Conservation (phyloP, 2,113 vertebrate genomes). For the Terrapene triunguis region DNA sequence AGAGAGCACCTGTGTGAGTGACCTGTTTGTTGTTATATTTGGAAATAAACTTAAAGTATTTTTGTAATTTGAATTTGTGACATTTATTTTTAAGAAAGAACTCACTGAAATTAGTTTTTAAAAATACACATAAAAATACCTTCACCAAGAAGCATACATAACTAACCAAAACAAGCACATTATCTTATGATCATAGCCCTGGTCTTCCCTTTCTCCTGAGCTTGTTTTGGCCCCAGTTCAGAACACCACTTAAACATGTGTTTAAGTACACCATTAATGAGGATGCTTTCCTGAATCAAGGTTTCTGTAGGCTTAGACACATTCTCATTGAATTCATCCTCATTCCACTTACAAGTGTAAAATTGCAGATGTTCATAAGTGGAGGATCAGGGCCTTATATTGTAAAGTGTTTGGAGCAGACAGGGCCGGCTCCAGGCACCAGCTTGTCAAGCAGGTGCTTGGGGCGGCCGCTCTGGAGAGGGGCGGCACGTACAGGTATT, state of each 20-base stretch:
- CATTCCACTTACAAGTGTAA: neutral
- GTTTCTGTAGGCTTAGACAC: neutral
- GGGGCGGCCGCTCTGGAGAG: no score
- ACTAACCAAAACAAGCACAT: neutral
- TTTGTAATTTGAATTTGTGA: slow-evolving; percentile 4
- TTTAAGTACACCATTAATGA: neutral
- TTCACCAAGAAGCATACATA: neutral
- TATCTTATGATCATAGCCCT: neutral
- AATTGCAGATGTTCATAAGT: neutral
- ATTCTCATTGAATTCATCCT: neutral
- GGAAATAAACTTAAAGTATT: neutral
- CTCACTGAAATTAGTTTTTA: neutral
- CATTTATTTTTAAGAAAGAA: slow-evolving; percentile 11
- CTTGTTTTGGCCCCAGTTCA: neutral
- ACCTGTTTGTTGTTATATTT: neutral
- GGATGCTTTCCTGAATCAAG: neutral
- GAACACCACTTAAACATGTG: neutral
- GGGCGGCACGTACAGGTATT: no score
- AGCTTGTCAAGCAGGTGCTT: no score
- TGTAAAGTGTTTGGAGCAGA: neutral
- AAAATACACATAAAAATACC: neutral
- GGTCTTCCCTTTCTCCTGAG: neutral
- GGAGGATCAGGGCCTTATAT: neutral
- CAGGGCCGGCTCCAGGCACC: no score
- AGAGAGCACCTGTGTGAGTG: neutral